Percentiles rank a stretch among this genome's conserved stretches.
These are phyloP conservation scores for Dioctria rufipes DNA, from an alignment of 2,888 invertebrate genomes.

Conservation along the genomic window DNA sequence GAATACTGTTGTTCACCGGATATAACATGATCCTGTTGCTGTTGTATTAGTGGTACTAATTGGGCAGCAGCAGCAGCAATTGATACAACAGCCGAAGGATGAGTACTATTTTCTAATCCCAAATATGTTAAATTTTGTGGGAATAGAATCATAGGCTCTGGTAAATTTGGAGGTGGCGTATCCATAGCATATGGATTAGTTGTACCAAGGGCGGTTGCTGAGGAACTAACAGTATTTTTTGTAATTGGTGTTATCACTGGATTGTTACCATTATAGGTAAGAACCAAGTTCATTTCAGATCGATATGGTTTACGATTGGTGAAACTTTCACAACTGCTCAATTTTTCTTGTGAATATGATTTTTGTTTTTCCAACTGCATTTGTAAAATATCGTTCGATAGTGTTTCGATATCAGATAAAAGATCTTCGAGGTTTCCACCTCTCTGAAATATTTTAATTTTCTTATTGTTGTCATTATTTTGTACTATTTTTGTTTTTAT, in stretches of 20 bases:
- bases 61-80: constrained; percentile 42
- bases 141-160: constrained; percentile 70
- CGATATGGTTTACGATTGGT: constrained; percentile 68
- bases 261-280: constrained; percentile 67
- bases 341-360: constrained; percentile 60
- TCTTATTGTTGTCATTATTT: background rate
- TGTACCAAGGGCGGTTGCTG: constrained; percentile 52
- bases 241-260: constrained; percentile 63
- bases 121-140: constrained; percentile 69
- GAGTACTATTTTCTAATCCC: constrained; percentile 68
- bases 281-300: constrained; percentile 70
- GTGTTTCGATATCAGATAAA: constrained; percentile 78
- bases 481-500: background rate
- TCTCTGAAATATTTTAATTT: constrained; percentile 64
- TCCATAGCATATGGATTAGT: constrained; percentile 15
- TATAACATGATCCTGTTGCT: constrained; percentile 13
- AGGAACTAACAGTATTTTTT: constrained; percentile 54
- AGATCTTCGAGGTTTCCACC: constrained; percentile 80
- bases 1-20: background rate
- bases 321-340: constrained; percentile 20
- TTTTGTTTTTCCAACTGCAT: constrained; percentile 68
- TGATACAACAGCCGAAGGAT: constrained; percentile 56
- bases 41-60: constrained; percentile 58
- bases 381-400: constrained; percentile 71
- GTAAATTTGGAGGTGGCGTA: constrained; percentile 66